These are phyloP conservation scores for Ictidomys tridecemlineatus DNA, from an alignment of 2,113 vertebrate genomes.

Conservation along the genomic window DNA sequence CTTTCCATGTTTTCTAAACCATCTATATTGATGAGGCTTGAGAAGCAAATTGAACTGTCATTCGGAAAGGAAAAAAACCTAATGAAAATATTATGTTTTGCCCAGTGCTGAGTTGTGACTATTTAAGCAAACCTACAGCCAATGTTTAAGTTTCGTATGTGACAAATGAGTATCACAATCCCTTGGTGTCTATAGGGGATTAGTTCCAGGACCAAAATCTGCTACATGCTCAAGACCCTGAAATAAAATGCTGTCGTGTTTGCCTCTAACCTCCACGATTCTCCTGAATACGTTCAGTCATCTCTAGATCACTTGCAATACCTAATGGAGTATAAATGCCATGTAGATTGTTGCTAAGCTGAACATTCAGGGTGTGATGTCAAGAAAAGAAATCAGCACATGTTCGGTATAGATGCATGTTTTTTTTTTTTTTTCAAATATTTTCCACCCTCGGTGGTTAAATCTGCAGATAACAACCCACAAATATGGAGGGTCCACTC, in stretches of 20 bases:
- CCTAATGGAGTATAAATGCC: not conserved
- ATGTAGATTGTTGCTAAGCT: not conserved
- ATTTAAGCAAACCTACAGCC: not conserved
- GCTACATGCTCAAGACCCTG: not conserved
- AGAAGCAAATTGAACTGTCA: slow-evolving; percentile 21
- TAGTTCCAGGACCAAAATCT: not conserved
- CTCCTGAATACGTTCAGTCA: not conserved
- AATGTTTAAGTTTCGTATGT: not conserved
- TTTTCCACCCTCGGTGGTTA: not conserved
- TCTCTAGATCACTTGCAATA: not conserved
- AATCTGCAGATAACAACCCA: not conserved
- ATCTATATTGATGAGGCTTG: not conserved
- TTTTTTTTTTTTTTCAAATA: not conserved
- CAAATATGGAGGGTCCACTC: not conserved
- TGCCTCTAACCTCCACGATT: not conserved
- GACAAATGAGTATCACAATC: not conserved
- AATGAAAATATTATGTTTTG: not conserved
- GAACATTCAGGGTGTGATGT: not conserved
- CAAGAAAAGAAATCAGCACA: not conserved
- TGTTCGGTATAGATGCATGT: not conserved
- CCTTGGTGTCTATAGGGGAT: not conserved
- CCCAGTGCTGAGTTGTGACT: not conserved
- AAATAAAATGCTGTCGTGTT: not conserved
- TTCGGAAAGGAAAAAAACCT: not conserved
- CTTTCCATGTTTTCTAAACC: not conserved